Base-by-base conservation (phyloP, 53 echinoderm and acorn worm genomes). In the Patiria pectinifera region DNA sequence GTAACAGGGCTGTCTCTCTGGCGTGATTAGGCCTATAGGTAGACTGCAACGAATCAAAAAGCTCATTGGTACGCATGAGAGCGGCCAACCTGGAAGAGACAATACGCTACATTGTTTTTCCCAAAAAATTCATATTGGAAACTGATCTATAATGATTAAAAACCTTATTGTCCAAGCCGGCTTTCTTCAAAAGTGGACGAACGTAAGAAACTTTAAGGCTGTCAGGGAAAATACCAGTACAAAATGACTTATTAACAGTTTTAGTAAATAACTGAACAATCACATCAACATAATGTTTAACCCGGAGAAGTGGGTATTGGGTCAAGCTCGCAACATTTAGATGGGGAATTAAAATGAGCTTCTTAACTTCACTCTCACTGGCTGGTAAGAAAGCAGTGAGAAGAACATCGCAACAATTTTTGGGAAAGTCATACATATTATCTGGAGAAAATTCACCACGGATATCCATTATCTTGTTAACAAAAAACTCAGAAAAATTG, bases 401-500 rank as follows among this genome's bases (percentile, higher is more conserved):
- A 74, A 11, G 6, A 22, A 6, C 74, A 7, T 21, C 21, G 2
- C 21, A 22, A 74, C n/a, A 24, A 21, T 74, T 7, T 21, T 18
- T 19, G 16, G 21, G 12, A 18, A 13, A 18, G 74, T 11, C 16
- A 74, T 22, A 19, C 82, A n/a, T 1, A 8, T 46, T 21, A 49
- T 7, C 44, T 14, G 58, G 18, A 22, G n/a, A 10, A 82, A 84
- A 9, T 60, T 84, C 84, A 62, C n/a, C 23, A 8, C 63, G 84
- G 43, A 84, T 84, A 62, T 23, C 14, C 25, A 22, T 43, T 12
- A 84, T 12, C 15, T 24, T 83, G 63, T 83, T 10, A 26, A 83
- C n/a, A 83, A 83, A 83, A 62, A 62, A 60, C 26, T 84, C 63
- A 2, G 62, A 84, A 24, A 84, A 84, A 35, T 25, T 84, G 11